Base-by-base conservation (phyloP, 2,113 vertebrate species). In the Gasterosteus aculeatus region DNA sequence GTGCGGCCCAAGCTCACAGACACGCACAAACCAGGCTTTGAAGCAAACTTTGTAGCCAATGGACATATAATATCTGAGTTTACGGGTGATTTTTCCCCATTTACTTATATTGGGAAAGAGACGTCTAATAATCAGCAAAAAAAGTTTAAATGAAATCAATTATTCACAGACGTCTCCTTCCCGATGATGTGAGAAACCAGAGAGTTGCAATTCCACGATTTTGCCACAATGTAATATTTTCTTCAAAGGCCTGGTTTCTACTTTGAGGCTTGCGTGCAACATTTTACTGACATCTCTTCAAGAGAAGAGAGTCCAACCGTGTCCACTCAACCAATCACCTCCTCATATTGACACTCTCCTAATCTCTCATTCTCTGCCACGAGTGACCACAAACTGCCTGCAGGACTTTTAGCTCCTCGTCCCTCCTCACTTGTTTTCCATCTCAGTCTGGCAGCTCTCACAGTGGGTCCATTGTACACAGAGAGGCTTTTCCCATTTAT, bases 391-490 rank as follows among this genome's bases (percentile, higher is more conserved):
- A 82, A 68, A 60, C 69, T 49, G 60, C 62, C 66, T 10, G 35
- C 78, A 47, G 75, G 11, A 4, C 67, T 80, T 49, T 70, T 18
- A 69, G 66, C 73, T 41, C 39, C 51, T 65, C 39, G 3, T 70
- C 61, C 75, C 83, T 80, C 85, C 84, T 58, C 53, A 18, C 47
- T 80, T 72, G 78, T 86, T 91, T 91, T 87, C 85, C 84, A 80
- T 70, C 49, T 29, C 78, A 12, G 47, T 46, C 62, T 77, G 76
- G 73, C 82, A 80, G 84, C 26, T 10, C 19, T 51, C 59, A 88
- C 89, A 91, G 84, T 84, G 71, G 60, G 7, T 18, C 78, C 62
- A 84, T 84, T 91, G 87, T 89, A 15, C 53, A 29, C 31, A 7
- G 38, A 66, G 56, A 66, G 42, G 47, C 67, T 63, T 66, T 41